A percentile compares a stretch with the other conserved stretches of the same genome.
phyloP scores from a whole-genome alignment of 1,140 invertebrate species.

The Eupeodes corollae region DNA sequence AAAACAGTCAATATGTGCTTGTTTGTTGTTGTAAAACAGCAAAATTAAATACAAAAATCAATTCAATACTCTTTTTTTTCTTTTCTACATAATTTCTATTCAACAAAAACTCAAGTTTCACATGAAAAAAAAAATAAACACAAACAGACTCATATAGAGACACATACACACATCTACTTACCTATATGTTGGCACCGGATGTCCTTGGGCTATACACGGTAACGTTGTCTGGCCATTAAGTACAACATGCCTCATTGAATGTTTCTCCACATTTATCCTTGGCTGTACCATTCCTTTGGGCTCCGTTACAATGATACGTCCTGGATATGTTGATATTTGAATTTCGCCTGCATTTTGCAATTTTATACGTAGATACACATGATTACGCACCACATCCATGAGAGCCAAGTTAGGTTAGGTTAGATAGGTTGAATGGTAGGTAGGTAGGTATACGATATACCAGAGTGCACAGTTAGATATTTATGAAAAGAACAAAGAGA shows the following conservation, averaged over 20 bases:
- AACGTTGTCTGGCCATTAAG: slow-evolving; percentile 58
- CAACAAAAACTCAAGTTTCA: neutral
- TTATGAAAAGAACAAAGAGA: too few species aligned
- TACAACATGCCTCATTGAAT: slow-evolving; percentile 48
- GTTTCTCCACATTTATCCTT: slow-evolving; percentile 55
- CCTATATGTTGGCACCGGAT: slow-evolving; percentile 64
- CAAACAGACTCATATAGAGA: neutral
- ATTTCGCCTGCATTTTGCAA: slow-evolving; percentile 42
- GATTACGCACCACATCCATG: too few species aligned
- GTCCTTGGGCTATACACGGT: slow-evolving; percentile 64
- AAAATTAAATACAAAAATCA: too few species aligned
- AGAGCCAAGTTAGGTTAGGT: too few species aligned
- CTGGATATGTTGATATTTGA: slow-evolving; percentile 51
- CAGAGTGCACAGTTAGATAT: too few species aligned
- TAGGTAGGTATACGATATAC: too few species aligned
- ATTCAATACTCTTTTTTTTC: too few species aligned
- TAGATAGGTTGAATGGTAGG: too few species aligned
- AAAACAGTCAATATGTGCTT: too few species aligned
- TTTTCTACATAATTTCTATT: too few species aligned
- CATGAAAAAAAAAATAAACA: neutral
- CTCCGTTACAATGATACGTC: slow-evolving; percentile 51
- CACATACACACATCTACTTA: slow-evolving; percentile 29
- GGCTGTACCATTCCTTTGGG: slow-evolving; percentile 62
- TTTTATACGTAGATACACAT: too few species aligned
- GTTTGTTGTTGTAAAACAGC: too few species aligned